phyloP scores from a whole-genome alignment of 2,113 vertebrate species.

The Esox niger region DNA sequence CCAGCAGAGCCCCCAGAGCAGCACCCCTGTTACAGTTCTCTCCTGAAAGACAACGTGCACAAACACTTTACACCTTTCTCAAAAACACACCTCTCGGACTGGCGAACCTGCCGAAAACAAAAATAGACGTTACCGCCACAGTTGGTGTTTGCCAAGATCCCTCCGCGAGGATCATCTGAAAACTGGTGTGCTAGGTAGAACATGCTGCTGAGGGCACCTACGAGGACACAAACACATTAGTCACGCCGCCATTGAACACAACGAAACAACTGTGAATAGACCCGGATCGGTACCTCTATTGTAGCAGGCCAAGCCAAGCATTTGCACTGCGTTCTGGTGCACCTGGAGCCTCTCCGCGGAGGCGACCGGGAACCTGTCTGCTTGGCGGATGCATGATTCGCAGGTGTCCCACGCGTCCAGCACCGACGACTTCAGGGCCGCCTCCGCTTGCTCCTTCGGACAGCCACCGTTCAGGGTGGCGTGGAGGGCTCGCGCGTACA shows the following conservation, averaged over 20 bases:
- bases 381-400: slow-evolving; percentile 49
- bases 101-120: too few species aligned
- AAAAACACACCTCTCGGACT: neutral
- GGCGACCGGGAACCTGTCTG: slow-evolving; percentile 44
- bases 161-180: slow-evolving; percentile 50
- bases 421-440: slow-evolving; percentile 43
- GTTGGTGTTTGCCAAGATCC: slow-evolving; percentile 68
- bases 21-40: slow-evolving; percentile 72
- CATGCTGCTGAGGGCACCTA: slow-evolving; percentile 63
- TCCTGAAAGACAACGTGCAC: slow-evolving; percentile 40
- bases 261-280: too few species aligned
- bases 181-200: slow-evolving; percentile 65
- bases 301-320: slow-evolving; percentile 69
- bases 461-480: slow-evolving; percentile 58
- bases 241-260: neutral
- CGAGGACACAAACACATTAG: neutral
- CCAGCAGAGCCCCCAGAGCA: slow-evolving; percentile 64
- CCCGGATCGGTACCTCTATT: slow-evolving; percentile 46
- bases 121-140: slow-evolving; percentile 57
- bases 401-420: slow-evolving; percentile 61
- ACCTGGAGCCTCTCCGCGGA: slow-evolving; percentile 57
- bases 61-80: neutral
- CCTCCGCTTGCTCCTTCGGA: slow-evolving; percentile 49
- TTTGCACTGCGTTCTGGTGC: slow-evolving; percentile 61
- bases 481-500: slow-evolving; percentile 60